These are phyloP conservation scores for Siniperca undulata DNA, from an alignment of 2,797 vertebrate genomes.

Conservation along the genomic window DNA sequence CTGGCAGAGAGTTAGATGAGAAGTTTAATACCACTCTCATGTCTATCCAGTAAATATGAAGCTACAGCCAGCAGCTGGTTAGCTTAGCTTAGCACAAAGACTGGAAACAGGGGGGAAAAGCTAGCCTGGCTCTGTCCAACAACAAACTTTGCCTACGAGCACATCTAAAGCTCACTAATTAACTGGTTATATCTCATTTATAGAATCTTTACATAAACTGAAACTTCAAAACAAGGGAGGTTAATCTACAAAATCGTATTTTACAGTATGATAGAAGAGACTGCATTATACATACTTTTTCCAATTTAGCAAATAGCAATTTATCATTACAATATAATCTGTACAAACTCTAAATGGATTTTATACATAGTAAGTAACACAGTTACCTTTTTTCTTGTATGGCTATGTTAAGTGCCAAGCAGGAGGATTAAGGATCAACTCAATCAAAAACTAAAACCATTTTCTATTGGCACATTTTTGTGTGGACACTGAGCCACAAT, in stretches of 20 bases:
- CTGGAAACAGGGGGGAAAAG: neutral
- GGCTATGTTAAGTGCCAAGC: neutral
- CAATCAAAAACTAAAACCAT: neutral
- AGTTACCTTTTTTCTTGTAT: neutral
- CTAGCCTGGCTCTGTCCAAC: neutral
- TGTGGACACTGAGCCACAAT: slow-evolving; percentile 17
- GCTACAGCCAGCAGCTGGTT: too few species aligned
- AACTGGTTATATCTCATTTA: neutral
- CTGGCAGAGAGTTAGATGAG: too few species aligned
- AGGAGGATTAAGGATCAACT: too few species aligned
- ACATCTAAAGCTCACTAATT: too few species aligned
- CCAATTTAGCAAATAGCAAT: neutral
- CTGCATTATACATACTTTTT: neutral
- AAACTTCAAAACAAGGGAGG: neutral
- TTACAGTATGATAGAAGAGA: neutral
- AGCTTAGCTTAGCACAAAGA: too few species aligned
- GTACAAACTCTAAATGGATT: neutral
- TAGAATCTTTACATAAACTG: neutral
- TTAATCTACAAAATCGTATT: neutral
- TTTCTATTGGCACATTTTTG: neutral
- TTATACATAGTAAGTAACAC: too few species aligned
- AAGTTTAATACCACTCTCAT: too few species aligned
- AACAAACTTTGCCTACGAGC: neutral
- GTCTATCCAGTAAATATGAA: too few species aligned
- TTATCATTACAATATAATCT: neutral